Base-by-base conservation (phyloP, 2,888 invertebrate species). In the Malthinus seriepunctatus region DNA sequence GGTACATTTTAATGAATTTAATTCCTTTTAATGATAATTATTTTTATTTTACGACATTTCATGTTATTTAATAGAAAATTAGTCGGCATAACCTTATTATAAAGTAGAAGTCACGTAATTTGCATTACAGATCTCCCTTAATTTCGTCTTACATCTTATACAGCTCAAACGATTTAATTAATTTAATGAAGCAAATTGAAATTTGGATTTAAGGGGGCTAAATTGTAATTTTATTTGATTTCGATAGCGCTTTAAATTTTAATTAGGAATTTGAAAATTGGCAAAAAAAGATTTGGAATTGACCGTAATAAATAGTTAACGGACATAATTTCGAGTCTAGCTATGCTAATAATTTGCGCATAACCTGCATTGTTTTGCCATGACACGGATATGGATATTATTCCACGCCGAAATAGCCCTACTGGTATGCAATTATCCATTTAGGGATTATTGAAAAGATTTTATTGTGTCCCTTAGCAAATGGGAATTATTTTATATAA, bases 361-460 rank as follows among this genome's bases (percentile, higher is more conserved):
- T 34, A 42, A 42, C 39, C 42, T 51, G 42, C 51, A 51, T 51
- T 32, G 15, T 34, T 14, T 32, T 14, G 32, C 8, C 38, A 46
- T 37, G 53, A 53, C 46, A 37, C 32, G 46, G n/a, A 46, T 35
- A 37, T 11, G 45, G 53, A 38, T 47, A 38, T 6, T 38, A 38
- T 53, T 53, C 45, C 42, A 32, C 42, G 32, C 42, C 32, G 51
- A 42, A 33, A 14, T 39, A 33, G 33, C 42, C 34, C 10, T 32
- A 31, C 42, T 33, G 42, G 51, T 42, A 42, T 34, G 51, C 42
- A 39, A 42, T 51, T 51, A 39, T 42, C 42, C 39, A 34, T 51
- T 51, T 51, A 51, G 39, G 11, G 38, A 32, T 32, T 50, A 50
- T 50, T 50, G 49, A 50, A 50, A 50, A 50, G 49, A 37, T 50